Conservation (phyloP, 2,113 vertebrate species). For the Smithornis capensis region DNA sequence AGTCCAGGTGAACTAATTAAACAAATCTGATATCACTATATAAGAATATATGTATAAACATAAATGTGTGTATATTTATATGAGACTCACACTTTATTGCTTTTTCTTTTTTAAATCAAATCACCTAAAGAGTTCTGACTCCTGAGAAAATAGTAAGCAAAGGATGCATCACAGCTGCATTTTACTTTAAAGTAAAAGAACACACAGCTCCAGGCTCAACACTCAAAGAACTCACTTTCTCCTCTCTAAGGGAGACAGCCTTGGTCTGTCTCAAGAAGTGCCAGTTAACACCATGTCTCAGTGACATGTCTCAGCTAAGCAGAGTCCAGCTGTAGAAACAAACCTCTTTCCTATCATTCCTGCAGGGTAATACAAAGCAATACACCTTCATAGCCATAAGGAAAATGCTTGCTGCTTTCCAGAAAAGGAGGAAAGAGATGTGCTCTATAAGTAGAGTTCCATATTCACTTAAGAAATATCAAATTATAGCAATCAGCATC, state of each 20-base stretch:
- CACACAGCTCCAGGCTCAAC: not conserved
- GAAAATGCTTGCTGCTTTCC: not conserved
- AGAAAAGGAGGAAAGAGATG: not conserved
- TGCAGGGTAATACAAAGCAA: not conserved
- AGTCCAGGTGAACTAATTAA: not conserved
- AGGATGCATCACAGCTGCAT: not conserved
- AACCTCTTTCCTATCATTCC: not conserved
- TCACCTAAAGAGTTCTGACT: not conserved
- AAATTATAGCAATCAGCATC: not conserved
- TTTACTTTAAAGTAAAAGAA: not conserved
- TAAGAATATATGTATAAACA: not conserved
- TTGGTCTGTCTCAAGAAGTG: not conserved
- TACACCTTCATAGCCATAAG: rapidly evolving
- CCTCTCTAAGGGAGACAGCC: not conserved
- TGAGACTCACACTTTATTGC: not conserved
- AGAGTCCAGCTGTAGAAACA: not conserved
- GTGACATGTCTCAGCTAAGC: not conserved
- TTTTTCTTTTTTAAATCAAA: not conserved
- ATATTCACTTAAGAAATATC: not conserved
- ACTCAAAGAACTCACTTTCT: not conserved
- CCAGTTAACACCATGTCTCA: not conserved
- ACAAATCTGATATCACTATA: not conserved
- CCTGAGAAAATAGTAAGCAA: not conserved
- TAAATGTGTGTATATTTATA: not conserved
- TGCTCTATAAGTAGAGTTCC: rapidly evolving